Percentiles rank a stretch among this genome's conserved stretches.
phyloP scores from a whole-genome alignment of 1,140 invertebrate genomes.

The Zaprionus capensis region DNA sequence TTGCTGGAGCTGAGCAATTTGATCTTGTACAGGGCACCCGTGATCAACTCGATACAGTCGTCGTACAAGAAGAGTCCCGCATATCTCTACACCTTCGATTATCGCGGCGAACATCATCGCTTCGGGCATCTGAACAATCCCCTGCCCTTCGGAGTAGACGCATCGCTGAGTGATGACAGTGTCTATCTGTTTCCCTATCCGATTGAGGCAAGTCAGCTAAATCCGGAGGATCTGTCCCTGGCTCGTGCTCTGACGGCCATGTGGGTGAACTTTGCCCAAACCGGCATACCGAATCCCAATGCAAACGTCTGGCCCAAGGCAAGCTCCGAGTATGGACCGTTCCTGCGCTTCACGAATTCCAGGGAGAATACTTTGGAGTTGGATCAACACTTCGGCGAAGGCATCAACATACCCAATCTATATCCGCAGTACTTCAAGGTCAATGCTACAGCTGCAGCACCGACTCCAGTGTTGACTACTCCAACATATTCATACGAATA shows the following conservation, averaged over 20 bases:
- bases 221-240: slow-evolving; percentile 61
- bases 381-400: slow-evolving; percentile 76
- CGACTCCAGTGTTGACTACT: not conserved
- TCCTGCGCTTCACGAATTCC: slow-evolving; percentile 71
- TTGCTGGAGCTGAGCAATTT: slow-evolving; percentile 72
- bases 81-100: slow-evolving; percentile 78
- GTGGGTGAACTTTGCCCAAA: slow-evolving; percentile 72
- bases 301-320: slow-evolving; percentile 66
- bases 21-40: slow-evolving; percentile 72
- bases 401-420: slow-evolving; percentile 63
- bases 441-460: slow-evolving; percentile 22
- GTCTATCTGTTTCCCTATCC: slow-evolving; percentile 83
- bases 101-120: slow-evolving; percentile 75
- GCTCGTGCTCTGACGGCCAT: slow-evolving; percentile 66
- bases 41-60: slow-evolving; percentile 62
- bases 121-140: slow-evolving; percentile 63
- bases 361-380: slow-evolving; percentile 57
- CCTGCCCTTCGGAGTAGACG: slow-evolving; percentile 73
- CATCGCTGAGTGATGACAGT: slow-evolving; percentile 79
- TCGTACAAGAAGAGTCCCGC: slow-evolving; percentile 49
- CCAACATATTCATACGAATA: too few species aligned
- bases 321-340: slow-evolving; percentile 68
- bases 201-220: slow-evolving; percentile 56
- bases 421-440: slow-evolving; percentile 44
- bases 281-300: slow-evolving; percentile 58